Evolutionary conservation across 2,797 vertebrate genomes (phyloP).

Genomic region (Melanotaenia trifasciata): DNA sequence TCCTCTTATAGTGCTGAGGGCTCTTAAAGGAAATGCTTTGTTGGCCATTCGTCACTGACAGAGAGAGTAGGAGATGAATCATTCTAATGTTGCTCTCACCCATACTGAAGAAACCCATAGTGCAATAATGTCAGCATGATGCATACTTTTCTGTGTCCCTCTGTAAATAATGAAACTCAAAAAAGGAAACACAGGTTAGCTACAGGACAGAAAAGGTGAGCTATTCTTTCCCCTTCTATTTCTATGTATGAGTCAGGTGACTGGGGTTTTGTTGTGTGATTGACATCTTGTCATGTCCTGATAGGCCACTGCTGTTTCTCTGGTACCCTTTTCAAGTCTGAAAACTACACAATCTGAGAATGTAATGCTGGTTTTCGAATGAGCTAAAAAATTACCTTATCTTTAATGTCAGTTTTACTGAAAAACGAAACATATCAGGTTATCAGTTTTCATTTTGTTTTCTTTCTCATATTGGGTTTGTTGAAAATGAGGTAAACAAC

Average conservation of each 20-base stretch:
- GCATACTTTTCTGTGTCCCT: constrained; percentile 34
- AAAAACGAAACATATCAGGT: not conserved
- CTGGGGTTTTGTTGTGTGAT: constrained; percentile 2
- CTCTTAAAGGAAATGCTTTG: constrained; percentile 58
- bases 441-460: not conserved
- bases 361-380: not conserved
- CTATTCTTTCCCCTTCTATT: constrained; percentile 1
- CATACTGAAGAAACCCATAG: constrained; percentile 54
- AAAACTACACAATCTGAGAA: not conserved
- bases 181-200: constrained; percentile 8
- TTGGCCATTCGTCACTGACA: constrained; percentile 62
- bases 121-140: constrained; percentile 58
- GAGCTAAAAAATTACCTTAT: not conserved
- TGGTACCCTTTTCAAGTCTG: not conserved
- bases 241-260: not conserved
- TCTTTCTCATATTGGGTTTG: not conserved
- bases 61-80: constrained; percentile 67
- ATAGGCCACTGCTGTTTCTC: not conserved
- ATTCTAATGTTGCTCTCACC: constrained; percentile 61
- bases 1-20: constrained; percentile 49
- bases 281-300: constrained; percentile 6
- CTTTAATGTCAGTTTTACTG: not conserved
- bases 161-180: constrained; percentile 35
- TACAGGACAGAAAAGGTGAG: not conserved
- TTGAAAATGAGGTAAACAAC: not conserved